phyloP scores from a whole-genome alignment of 2,888 invertebrate species.

The Adelognathus sp. region DNA sequence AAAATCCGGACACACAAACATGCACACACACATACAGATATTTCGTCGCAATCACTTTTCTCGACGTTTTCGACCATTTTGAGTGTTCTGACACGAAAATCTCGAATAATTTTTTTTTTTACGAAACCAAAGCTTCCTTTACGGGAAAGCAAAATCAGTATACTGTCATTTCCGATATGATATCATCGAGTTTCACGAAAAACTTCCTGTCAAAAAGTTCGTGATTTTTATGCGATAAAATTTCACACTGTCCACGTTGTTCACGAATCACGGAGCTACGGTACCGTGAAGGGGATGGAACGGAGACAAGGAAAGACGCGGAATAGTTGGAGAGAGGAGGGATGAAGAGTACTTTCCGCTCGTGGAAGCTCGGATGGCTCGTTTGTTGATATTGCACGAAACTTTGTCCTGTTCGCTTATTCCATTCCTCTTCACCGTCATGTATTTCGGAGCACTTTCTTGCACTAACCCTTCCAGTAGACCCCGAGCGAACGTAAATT shows the following conservation, averaged over 20 bases:
- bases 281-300: neutral
- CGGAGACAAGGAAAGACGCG: neutral
- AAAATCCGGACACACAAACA: too few relatives aligned
- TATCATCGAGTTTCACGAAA: neutral
- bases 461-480: constrained; percentile 30
- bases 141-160: too few relatives aligned
- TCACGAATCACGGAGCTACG: neutral
- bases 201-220: neutral
- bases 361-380: constrained; percentile 36
- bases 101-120: too few relatives aligned
- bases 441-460: constrained; percentile 5
- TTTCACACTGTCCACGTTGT: too few relatives aligned
- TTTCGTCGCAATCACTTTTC: too few relatives aligned
- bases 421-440: constrained; percentile 14
- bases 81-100: too few relatives aligned
- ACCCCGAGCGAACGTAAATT: constrained; percentile 66
- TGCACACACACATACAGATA: too few relatives aligned
- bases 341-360: constrained; percentile 25
- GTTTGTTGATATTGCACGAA: constrained; percentile 49
- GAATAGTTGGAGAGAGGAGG: neutral
- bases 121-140: too few relatives aligned
- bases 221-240: too few relatives aligned
- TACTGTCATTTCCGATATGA: neutral
- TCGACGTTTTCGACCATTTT: too few relatives aligned
- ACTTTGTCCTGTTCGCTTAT: constrained; percentile 58